These are phyloP conservation scores for Hoplodrina blanda DNA, from an alignment of 2,888 invertebrate genomes.

Conservation along the genomic window DNA sequence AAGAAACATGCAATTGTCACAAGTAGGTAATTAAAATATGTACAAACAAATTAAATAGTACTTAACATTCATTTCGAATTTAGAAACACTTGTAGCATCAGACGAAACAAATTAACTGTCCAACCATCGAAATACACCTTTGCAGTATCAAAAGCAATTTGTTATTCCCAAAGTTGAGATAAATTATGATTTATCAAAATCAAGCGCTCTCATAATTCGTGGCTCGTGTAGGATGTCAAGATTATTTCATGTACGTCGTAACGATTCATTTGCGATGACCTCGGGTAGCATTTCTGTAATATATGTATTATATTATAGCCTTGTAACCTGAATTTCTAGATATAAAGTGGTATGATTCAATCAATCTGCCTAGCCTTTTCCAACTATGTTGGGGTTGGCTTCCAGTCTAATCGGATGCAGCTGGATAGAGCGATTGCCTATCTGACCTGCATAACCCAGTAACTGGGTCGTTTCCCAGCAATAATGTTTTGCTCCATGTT, in stretches of 20 bases:
- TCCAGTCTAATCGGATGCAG: too few relatives aligned
- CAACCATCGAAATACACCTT: conserved; percentile 10
- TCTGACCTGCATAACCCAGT: too few relatives aligned
- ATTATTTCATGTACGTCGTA: conserved; percentile 48
- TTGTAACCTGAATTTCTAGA: conserved; percentile 25
- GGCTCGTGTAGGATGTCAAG: conserved; percentile 19
- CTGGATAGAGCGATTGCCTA: too few relatives aligned
- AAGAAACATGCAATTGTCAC: too few relatives aligned
- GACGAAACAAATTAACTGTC: conserved; percentile 15
- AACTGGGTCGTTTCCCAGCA: too few relatives aligned
- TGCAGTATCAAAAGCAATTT: conserved; percentile 37
- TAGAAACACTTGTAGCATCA: not conserved
- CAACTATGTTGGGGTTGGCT: too few relatives aligned
- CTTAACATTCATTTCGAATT: not conserved
- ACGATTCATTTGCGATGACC: conserved; percentile 39
- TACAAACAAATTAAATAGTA: not conserved
- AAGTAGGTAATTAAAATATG: too few relatives aligned
- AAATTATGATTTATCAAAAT: conserved; percentile 46
- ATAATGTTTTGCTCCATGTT: too few relatives aligned
- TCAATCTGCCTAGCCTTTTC: too few relatives aligned
- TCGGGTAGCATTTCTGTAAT: conserved; percentile 26
- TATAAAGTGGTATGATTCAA: conserved; percentile 14
- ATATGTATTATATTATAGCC: too few relatives aligned
- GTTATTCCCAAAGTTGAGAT: conserved; percentile 46
- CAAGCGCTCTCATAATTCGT: conserved; percentile 32